These are phyloP conservation scores for Cheirogaleus medius DNA, from an alignment of 2,113 vertebrate genomes.

Conservation along the genomic window DNA sequence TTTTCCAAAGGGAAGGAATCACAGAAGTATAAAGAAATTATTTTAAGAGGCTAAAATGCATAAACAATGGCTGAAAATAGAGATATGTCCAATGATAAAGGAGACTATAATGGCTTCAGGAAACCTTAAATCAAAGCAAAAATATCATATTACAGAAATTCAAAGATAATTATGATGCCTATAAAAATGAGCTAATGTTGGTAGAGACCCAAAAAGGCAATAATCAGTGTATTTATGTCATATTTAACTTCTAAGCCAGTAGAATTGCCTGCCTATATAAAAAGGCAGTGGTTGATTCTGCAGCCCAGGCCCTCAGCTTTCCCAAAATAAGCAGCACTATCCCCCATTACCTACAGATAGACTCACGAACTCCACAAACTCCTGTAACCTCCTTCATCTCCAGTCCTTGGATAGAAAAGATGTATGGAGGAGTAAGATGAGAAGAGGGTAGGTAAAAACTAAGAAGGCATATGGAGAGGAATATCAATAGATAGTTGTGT, in stretches of 20 bases:
- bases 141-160: conserved; percentile 28
- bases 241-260: neutral
- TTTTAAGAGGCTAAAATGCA: conserved; percentile 29
- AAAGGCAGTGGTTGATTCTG: neutral
- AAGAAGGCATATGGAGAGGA: neutral
- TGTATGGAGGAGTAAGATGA: neutral
- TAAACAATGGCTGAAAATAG: neutral
- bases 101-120: neutral
- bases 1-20: conserved; percentile 31
- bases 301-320: neutral
- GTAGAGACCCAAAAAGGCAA: neutral
- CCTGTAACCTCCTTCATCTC: neutral
- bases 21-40: conserved; percentile 7
- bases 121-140: conserved; percentile 48
- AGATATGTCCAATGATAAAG: neutral
- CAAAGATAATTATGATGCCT: neutral
- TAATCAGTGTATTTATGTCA: neutral
- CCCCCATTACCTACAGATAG: neutral
- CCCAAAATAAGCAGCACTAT: neutral
- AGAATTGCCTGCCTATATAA: neutral
- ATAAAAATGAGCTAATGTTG: conserved; percentile 9
- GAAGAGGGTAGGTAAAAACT: neutral
- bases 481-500: neutral
- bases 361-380: neutral
- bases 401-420: neutral